Percentiles rank a stretch among this genome's conserved stretches.
These are phyloP conservation scores for Platynereis dumerilii DNA, from an alignment of 2,888 invertebrate species.

Conservation along the genomic window DNA sequence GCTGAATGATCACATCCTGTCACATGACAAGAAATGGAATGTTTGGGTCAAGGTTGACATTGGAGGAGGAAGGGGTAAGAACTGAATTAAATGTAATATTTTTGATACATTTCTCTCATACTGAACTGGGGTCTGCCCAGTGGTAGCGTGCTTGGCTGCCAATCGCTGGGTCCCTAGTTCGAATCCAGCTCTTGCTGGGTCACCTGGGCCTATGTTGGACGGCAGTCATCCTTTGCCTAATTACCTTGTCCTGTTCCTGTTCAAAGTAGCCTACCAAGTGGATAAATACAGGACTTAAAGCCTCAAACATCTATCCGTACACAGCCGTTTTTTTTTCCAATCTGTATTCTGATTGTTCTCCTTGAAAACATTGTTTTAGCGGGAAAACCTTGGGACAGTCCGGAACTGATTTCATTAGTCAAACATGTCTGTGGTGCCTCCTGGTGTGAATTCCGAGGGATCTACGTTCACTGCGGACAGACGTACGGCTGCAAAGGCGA, in stretches of 20 bases:
- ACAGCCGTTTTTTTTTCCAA: background rate
- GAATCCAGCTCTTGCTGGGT: too few relatives aligned
- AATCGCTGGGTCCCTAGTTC: too few relatives aligned
- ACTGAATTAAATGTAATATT: background rate
- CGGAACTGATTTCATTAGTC: conserved; percentile 51
- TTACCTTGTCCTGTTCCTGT: too few relatives aligned
- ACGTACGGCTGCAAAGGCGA: conserved; percentile 40
- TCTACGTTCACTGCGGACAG: conserved; percentile 56
- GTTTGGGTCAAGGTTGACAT: conserved; percentile 56
- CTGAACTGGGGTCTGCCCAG: too few relatives aligned
- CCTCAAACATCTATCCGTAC: too few relatives aligned
- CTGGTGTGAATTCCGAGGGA: conserved; percentile 43
- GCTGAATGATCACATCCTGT: conserved; percentile 34
- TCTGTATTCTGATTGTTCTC: background rate
- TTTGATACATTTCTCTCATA: too few relatives aligned
- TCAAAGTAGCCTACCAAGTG: too few relatives aligned
- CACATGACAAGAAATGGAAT: conserved; percentile 52
- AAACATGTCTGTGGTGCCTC: conserved; percentile 16
- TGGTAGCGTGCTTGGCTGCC: too few relatives aligned
- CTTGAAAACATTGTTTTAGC: conserved; percentile 31
- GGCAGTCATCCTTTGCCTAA: too few relatives aligned
- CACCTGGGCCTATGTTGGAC: too few relatives aligned
- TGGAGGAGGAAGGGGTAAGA: conserved; percentile 55
- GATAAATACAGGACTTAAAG: too few relatives aligned
- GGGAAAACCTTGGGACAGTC: conserved; percentile 62